Percentiles rank a stretch among this genome's conserved stretches.
Conservation (phyloP, 2,113 vertebrate genomes). For the Tilapia sparmanii region DNA sequence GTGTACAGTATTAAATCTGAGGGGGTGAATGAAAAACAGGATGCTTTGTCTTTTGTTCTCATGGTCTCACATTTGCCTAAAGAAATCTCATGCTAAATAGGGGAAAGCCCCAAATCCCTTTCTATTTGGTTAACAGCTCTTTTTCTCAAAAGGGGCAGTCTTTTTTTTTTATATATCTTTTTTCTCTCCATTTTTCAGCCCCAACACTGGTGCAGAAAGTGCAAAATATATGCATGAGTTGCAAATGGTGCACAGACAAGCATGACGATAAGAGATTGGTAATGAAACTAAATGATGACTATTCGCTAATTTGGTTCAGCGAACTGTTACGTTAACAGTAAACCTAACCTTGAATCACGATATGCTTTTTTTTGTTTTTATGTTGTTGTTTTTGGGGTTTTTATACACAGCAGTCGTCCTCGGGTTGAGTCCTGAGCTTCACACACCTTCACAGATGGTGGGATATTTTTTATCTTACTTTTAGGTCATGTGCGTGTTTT, state of each 20-base stretch:
- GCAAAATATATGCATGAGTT: not conserved
- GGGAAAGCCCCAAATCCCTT: not conserved
- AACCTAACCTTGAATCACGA: not conserved
- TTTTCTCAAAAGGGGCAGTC: not conserved
- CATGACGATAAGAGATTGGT: not conserved
- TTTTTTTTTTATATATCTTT: not conserved
- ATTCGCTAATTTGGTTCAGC: not conserved
- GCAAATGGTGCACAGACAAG: not conserved
- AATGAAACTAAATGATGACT: not conserved
- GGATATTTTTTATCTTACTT: not conserved
- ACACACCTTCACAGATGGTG: not conserved
- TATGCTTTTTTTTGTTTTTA: not conserved
- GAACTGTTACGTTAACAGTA: not conserved
- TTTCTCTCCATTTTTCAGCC: not conserved
- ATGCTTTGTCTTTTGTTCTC: not conserved
- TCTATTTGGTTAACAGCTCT: not conserved
- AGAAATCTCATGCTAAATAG: not conserved
- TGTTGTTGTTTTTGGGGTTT: not conserved
- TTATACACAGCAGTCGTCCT: not conserved
- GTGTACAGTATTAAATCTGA: not conserved
- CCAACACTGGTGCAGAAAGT: not conserved
- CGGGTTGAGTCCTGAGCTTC: not conserved
- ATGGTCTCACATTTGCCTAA: not conserved
- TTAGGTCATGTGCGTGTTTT: not conserved
- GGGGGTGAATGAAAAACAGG: not conserved